A percentile compares a stretch with the other conserved stretches of the same genome.
Conservation (phyloP, 2,797 vertebrate genomes). For the Labeo calbasu region DNA sequence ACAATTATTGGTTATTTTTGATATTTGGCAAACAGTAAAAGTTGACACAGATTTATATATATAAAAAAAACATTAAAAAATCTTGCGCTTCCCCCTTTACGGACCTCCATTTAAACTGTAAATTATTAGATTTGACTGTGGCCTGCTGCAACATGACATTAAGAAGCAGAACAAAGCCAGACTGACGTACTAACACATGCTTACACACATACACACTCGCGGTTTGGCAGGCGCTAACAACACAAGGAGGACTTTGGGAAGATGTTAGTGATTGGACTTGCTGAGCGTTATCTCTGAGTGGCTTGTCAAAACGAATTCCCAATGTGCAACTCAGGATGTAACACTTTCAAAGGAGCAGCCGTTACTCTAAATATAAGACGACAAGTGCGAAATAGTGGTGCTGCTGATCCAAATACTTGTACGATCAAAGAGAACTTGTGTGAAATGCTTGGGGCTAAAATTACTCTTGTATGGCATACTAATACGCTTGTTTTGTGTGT, state of each 20-base stretch:
- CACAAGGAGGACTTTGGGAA: constrained; percentile 3
- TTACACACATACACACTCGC: neutral
- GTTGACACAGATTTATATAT: neutral
- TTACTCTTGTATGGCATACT: neutral
- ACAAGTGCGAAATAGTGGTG: neutral
- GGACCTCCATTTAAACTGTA: neutral
- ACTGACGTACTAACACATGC: constrained; percentile 27
- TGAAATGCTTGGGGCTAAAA: neutral
- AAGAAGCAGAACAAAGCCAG: neutral
- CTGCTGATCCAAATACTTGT: constrained; percentile 21
- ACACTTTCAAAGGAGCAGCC: constrained; percentile 28
- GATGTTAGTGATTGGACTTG: constrained; percentile 20
- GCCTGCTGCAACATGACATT: constrained; percentile 17
- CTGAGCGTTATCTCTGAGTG: constrained; percentile 46
- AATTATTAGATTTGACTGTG: constrained; percentile 9
- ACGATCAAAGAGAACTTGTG: constrained; percentile 5
- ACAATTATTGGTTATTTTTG: neutral
- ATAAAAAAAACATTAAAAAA: neutral
- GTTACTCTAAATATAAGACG: constrained; percentile 43
- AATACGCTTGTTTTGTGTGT: neutral
- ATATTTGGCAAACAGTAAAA: neutral
- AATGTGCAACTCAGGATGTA: constrained; percentile 15
- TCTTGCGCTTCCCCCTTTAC: neutral
- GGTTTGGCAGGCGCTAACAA: constrained; percentile 23
- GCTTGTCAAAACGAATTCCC: constrained; percentile 52